Percentiles rank a stretch among this genome's conserved stretches.
phyloP scores from a whole-genome alignment of 1,140 invertebrate species.

The Cylas formicarius region DNA sequence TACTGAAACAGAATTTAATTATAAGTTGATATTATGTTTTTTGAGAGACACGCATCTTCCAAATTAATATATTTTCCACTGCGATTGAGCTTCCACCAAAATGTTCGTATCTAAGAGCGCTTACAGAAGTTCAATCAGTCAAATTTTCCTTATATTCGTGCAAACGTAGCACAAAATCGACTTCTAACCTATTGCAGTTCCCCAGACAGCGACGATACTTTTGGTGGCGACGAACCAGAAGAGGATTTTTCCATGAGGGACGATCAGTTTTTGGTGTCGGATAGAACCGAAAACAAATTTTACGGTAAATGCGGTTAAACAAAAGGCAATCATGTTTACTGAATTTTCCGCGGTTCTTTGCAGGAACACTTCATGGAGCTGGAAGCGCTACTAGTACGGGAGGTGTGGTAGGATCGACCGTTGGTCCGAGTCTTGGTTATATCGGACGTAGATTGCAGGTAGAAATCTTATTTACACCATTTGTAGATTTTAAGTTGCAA shows the following conservation, averaged over 20 bases:
- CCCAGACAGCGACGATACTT: conserved; percentile 76
- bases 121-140: too few species aligned
- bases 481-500: conserved; percentile 6
- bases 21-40: too few species aligned
- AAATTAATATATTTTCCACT: too few species aligned
- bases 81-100: too few species aligned
- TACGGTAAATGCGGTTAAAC: conserved; percentile 52
- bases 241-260: conserved; percentile 67
- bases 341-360: not conserved
- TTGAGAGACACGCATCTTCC: too few species aligned
- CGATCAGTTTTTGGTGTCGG: conserved; percentile 78
- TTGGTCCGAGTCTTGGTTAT: conserved; percentile 51
- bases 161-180: too few species aligned
- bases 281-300: conserved; percentile 77
- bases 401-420: conserved; percentile 41
- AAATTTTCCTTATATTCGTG: too few species aligned
- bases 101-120: too few species aligned
- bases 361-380: conserved; percentile 40
- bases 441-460: conserved; percentile 49
- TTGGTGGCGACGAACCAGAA: conserved; percentile 68
- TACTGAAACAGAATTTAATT: too few species aligned
- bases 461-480: conserved; percentile 6
- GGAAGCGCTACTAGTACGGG: conserved; percentile 45
- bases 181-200: conserved; percentile 49
- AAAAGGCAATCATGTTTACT: not conserved